A percentile compares a stretch with the other conserved stretches of the same genome.
These are phyloP conservation scores for Peromyscus attwateri DNA, from an alignment of 2,797 vertebrate genomes.

Conservation along the genomic window DNA sequence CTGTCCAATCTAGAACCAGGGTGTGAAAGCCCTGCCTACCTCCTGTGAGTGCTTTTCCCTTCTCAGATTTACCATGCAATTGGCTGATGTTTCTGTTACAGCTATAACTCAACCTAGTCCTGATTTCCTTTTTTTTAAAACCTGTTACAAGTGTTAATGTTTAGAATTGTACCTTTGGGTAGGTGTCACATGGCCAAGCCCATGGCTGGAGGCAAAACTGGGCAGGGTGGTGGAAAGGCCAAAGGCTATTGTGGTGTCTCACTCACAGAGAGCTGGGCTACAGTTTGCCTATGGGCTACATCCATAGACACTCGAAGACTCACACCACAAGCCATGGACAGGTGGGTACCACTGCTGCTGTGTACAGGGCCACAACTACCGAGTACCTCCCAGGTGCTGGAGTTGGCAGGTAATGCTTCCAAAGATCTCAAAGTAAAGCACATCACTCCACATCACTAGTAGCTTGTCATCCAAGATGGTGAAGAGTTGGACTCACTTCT, in stretches of 20 bases:
- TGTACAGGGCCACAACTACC: neutral
- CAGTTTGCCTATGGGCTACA: neutral
- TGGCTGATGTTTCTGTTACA: neutral
- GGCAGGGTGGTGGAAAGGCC: neutral
- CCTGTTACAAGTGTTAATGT: neutral
- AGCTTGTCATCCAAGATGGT: conserved; percentile 96
- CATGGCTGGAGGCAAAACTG: neutral
- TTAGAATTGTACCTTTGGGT: neutral
- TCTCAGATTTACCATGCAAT: neutral
- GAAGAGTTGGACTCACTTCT: conserved; percentile 98
- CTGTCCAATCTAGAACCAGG: neutral
- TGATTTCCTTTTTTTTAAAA: neutral
- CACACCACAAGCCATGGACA: neutral
- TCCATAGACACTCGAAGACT: neutral
- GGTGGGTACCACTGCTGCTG: neutral
- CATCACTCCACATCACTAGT: conserved; percentile 97
- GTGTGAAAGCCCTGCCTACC: neutral
- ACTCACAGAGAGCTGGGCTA: neutral
- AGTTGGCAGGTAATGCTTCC: conserved; percentile 97
- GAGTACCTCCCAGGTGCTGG: conserved; percentile 90
- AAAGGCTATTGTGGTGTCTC: neutral
- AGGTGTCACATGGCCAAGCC: neutral
- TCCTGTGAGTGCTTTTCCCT: neutral
- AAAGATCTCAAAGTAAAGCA: conserved; percentile 99
- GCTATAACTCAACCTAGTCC: neutral